Percentiles rank a stretch among this genome's conserved stretches.
Evolutionary conservation across 2,797 vertebrate genomes (phyloP).

Genomic region (Thalassophryne amazonica): DNA sequence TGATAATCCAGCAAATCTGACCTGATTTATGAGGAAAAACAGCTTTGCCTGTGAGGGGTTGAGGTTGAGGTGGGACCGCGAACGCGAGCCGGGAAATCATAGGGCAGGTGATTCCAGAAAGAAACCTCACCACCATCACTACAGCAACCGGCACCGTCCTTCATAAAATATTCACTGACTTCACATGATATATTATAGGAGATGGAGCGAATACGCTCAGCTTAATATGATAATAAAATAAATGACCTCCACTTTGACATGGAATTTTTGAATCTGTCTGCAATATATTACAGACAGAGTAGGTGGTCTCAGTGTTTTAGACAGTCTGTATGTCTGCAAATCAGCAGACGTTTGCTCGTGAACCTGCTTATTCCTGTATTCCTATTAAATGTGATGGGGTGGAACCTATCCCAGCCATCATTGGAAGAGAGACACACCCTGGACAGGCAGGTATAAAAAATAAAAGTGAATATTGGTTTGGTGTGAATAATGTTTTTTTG

Average conservation of each 20-base stretch:
- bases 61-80: not conserved
- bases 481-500: too few species aligned
- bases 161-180: slow-evolving; percentile 12
- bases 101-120: slow-evolving; percentile 12
- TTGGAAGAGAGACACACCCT: too few species aligned
- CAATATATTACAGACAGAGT: slow-evolving; percentile 5
- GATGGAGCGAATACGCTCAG: not conserved
- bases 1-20: slow-evolving; percentile 32
- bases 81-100: not conserved
- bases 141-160: not conserved
- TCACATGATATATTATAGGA: slow-evolving; percentile 15
- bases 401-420: too few species aligned
- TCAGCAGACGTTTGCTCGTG: too few species aligned
- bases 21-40: slow-evolving; percentile 27
- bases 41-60: not conserved
- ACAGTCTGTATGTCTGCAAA: slow-evolving; percentile 31
- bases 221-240: slow-evolving; percentile 20
- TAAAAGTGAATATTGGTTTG: too few species aligned
- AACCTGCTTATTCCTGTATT: too few species aligned
- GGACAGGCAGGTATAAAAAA: too few species aligned
- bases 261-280: slow-evolving; percentile 1
- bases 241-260: slow-evolving; percentile 4
- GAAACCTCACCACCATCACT: not conserved
- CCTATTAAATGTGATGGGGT: too few species aligned
- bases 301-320: slow-evolving; percentile 32